Evolutionary conservation across 2,113 vertebrate genomes (phyloP).

Genomic region (Pachyramphus minor): DNA sequence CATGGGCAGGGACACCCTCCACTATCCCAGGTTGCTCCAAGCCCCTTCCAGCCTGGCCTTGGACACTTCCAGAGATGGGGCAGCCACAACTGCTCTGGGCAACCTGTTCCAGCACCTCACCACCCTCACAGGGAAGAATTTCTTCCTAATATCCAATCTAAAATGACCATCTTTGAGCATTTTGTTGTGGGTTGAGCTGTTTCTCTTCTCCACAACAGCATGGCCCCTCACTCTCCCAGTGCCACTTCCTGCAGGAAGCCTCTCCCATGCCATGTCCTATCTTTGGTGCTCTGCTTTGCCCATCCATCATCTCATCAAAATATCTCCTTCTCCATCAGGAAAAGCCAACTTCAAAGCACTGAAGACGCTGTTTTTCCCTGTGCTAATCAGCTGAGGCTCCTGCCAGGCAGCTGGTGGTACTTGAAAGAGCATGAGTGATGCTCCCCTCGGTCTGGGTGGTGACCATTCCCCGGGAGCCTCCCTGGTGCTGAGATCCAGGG

Average conservation of each 20-base stretch:
- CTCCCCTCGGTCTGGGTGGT: background rate
- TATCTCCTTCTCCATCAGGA: background rate
- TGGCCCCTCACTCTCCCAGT: background rate
- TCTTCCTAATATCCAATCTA: background rate
- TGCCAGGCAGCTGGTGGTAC: background rate
- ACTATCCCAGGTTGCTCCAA: accelerated
- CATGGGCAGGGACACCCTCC: background rate
- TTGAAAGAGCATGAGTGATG: conserved; percentile 33
- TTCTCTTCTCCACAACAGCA: background rate
- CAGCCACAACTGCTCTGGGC: background rate
- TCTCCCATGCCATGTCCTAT: background rate
- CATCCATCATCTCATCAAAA: background rate
- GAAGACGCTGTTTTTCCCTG: background rate
- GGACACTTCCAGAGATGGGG: background rate
- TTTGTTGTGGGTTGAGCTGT: background rate
- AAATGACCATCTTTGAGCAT: background rate
- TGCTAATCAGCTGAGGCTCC: background rate
- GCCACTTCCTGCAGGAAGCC: accelerated
- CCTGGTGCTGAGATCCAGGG: background rate
- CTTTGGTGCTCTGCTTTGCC: background rate
- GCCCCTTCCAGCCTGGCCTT: accelerated
- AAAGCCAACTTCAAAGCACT: background rate
- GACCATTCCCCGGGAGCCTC: background rate
- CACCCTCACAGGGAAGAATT: background rate
- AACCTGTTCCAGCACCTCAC: background rate